Evolutionary conservation across 1,140 invertebrate species (phyloP), one percentile per base, ranked within the genome.

Genomic region (Drosophila leontia): DNA sequence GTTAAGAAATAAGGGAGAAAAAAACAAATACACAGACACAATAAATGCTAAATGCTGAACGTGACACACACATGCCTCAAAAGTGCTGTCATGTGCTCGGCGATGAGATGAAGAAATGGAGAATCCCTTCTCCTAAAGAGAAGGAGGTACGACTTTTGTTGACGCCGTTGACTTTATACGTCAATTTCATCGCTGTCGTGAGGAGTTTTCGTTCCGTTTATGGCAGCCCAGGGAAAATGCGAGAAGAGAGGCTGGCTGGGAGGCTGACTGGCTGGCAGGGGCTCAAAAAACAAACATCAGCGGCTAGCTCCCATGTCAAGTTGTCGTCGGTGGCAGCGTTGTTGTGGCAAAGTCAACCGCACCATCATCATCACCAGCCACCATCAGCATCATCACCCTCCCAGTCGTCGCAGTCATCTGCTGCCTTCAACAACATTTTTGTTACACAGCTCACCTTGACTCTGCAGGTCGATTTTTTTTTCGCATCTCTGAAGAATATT

Each of bases 11-110:
- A 35, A 62, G 57, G 35, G n/a, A 56, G 29, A 47, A 34, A 34
- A 51, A 45, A n/a, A 68, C 68, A 65, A 79, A 75, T 57, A 83
- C 47, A 75, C 61, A 53, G 69, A 72, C 71, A 88, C 67, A 87
- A 84, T 84, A 90, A 90, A 90, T 72, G 80, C 85, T 88, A 88
- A 88, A 88, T 81, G 80, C 77, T 80, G 77, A 88, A 88, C 84
- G 68, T 80, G 77, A 72, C 79, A 86, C 76, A 83, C 80, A 88
- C 80, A 72, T 50, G 59, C 62, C 84, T 75, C 57, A 62, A 84
- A 90, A 81, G 60, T 78, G 72, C 74, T 83, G 72, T 88, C 84
- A 88, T 90, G 80, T 75, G 80, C 72, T 74, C 70, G 48, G 19
- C n/a, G 71, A 64, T 57, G 51, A 70, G 65, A 45, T 44, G 26